A percentile compares a stretch with the other conserved stretches of the same genome.
phyloP scores from a whole-genome alignment of 2,888 invertebrate genomes.

The Ophion slaviceki region DNA sequence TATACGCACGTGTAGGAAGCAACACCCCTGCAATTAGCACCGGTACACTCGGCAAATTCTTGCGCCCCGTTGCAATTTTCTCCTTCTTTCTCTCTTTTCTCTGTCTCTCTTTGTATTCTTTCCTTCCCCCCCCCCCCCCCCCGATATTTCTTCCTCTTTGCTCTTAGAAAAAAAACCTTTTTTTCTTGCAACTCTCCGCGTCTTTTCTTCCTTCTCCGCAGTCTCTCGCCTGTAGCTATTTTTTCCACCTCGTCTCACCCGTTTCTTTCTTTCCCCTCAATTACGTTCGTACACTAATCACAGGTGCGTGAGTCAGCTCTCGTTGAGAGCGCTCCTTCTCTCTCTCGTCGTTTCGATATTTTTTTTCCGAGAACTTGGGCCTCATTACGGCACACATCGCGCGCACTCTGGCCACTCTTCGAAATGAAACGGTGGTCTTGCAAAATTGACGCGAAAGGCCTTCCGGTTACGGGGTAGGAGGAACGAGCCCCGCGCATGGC shows the following conservation, averaged over 20 bases:
- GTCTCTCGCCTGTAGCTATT: slow-evolving; percentile 35
- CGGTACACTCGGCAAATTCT: slow-evolving; percentile 62
- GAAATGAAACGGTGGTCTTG: slow-evolving; percentile 63
- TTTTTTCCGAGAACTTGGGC: slow-evolving; percentile 51
- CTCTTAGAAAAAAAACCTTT: background rate
- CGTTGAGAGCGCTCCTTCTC: background rate
- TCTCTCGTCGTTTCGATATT: slow-evolving; percentile 24
- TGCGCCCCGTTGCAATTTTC: slow-evolving; percentile 48
- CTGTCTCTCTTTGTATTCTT: slow-evolving; percentile 1
- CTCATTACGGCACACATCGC: slow-evolving; percentile 5
- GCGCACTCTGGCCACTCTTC: slow-evolving; percentile 10
- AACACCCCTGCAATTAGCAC: slow-evolving; percentile 67
- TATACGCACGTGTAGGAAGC: slow-evolving; percentile 48
- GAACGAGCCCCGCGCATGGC: background rate
- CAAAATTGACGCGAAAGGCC: slow-evolving; percentile 59
- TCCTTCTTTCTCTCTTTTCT: background rate
- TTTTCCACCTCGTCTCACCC: slow-evolving; percentile 5
- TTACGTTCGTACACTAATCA: slow-evolving; percentile 59
- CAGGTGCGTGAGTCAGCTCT: slow-evolving; percentile 52
- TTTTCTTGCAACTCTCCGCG: slow-evolving; percentile 7
- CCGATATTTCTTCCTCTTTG: background rate
- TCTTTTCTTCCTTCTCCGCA: slow-evolving; percentile 11
- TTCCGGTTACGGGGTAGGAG: slow-evolving; percentile 46
- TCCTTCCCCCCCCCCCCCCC: slow-evolving; percentile 4
- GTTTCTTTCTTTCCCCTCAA: slow-evolving; percentile 18